phyloP scores from a whole-genome alignment of 2,113 vertebrate species.

The Ochotona curzoniae region DNA sequence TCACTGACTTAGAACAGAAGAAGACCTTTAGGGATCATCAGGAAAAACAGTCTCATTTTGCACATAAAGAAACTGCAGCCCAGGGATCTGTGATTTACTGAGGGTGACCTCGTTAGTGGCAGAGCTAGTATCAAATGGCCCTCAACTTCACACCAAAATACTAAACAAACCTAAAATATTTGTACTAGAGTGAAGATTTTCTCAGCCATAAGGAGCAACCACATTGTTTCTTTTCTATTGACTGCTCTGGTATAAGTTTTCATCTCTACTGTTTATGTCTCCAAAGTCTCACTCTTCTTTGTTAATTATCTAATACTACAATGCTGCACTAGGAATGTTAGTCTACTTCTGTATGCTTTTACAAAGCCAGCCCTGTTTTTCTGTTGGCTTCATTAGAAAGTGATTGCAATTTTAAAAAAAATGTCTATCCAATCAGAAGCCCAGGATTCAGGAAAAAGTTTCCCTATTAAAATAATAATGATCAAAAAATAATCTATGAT shows the following conservation, averaged over 20 bases:
- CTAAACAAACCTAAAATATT: background rate
- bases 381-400: background rate
- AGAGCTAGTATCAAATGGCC: background rate
- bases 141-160: background rate
- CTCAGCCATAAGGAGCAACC: background rate
- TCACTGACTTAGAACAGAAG: slow-evolving; percentile 46
- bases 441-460: background rate
- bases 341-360: slow-evolving; percentile 2
- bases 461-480: background rate
- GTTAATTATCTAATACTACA: background rate
- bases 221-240: slow-evolving; percentile 30
- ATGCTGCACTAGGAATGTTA: background rate
- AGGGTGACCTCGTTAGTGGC: slow-evolving; percentile 8
- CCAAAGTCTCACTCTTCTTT: slow-evolving; percentile 33
- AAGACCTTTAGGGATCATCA: background rate
- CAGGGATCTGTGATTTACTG: slow-evolving; percentile 19
- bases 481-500: background rate
- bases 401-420: background rate
- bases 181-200: background rate
- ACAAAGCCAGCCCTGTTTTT: background rate
- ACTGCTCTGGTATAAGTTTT: slow-evolving; percentile 2
- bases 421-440: background rate
- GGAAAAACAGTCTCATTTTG: slow-evolving; percentile 37
- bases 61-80: slow-evolving; percentile 22
- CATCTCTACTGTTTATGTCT: background rate